phyloP scores from a whole-genome alignment of 2,888 invertebrate genomes.

The Stegophylla sp. region DNA sequence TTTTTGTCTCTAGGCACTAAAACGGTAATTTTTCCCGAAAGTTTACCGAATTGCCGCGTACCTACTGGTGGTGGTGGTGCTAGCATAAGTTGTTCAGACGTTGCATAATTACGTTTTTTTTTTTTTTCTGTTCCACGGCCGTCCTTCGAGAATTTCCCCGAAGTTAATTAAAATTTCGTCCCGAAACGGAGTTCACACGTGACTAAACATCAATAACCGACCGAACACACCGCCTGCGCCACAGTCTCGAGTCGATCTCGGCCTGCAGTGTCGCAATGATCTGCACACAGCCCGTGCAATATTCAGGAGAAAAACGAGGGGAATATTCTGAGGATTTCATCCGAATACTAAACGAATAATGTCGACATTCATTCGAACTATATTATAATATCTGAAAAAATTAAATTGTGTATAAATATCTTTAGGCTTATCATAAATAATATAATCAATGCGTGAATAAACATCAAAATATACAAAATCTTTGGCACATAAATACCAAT shows the following conservation, averaged over 20 bases:
- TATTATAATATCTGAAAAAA: no score
- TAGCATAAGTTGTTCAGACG: not conserved
- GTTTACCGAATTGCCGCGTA: not conserved
- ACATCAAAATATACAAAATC: no score
- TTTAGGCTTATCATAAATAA: no score
- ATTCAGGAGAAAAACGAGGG: no score
- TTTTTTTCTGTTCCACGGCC: not conserved
- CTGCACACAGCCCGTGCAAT: no score
- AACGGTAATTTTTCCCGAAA: not conserved
- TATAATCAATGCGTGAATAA: no score
- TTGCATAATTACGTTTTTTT: not conserved
- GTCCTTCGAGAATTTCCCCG: slow-evolving; percentile 6
- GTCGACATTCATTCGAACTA: no score
- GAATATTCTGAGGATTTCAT: no score
- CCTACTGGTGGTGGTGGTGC: not conserved
- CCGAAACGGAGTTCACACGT: not conserved
- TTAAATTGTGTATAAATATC: no score
- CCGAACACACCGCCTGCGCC: no score
- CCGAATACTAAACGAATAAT: no score
- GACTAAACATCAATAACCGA: not conserved
- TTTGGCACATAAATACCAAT: no score
- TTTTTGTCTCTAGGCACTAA: not conserved
- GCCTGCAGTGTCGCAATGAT: not conserved
- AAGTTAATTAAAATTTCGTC: slow-evolving; percentile 34
- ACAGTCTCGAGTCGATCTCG: not conserved